Evolutionary conservation across 2,797 vertebrate species (phyloP).

Genomic region (Melanogrammus aeglefinus): DNA sequence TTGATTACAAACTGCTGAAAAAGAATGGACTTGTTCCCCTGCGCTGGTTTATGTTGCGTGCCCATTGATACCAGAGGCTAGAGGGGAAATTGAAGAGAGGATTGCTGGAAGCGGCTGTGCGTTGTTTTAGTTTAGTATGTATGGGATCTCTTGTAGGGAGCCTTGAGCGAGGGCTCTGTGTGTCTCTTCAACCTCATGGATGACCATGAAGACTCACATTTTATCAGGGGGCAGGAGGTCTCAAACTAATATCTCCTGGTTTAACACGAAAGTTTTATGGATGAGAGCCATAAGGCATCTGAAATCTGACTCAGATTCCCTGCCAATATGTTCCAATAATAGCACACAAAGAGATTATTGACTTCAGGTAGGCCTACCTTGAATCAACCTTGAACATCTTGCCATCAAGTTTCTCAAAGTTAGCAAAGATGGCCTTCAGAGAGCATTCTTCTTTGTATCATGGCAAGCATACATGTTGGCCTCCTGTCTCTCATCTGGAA

Average conservation of each 20-base stretch:
- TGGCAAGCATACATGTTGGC: background rate
- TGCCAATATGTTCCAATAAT: background rate
- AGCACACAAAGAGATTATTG: background rate
- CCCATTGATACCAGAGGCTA: conserved; percentile 3
- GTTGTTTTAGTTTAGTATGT: background rate
- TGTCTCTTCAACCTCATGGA: background rate
- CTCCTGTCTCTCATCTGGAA: background rate
- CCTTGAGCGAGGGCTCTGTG: background rate
- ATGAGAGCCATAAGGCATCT: background rate
- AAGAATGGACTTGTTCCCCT: background rate
- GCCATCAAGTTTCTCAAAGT: background rate
- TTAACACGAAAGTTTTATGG: background rate
- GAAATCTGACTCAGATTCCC: background rate
- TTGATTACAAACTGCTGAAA: background rate
- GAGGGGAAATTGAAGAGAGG: background rate
- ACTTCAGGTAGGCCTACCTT: too few species aligned
- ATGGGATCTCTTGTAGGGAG: background rate
- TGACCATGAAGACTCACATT: background rate
- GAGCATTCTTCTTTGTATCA: background rate
- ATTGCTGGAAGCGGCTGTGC: background rate
- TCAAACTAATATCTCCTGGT: background rate
- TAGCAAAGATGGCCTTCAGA: background rate
- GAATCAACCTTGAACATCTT: too few species aligned
- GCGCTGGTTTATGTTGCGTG: background rate
- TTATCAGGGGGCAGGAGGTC: background rate